Evolutionary conservation across 2,797 vertebrate genomes (phyloP), one percentile per base, ranked within the genome.

Genomic region (Hoplostethus atlanticus): DNA sequence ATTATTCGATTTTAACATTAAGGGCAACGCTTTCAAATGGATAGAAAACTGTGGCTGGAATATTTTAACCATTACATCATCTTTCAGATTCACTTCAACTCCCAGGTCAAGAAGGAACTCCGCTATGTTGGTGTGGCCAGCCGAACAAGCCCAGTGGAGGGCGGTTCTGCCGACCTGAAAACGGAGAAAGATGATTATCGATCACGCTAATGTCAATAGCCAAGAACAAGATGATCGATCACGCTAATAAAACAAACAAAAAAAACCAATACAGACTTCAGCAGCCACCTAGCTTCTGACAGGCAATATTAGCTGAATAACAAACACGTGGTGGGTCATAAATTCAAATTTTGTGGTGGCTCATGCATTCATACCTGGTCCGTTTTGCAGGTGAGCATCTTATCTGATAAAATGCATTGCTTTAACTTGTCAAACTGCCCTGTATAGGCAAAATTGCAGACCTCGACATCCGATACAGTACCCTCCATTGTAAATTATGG

Each of bases 71-170:
- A 95, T 95, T 84, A 98, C 98, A 79, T 99, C 98, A 86, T 99
- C 98, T 82, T 96, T 94, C 50, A 96, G 91, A 72, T 96, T 92
- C 52, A 99, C 96, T 9, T 98, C 97, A 58, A 96, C 97, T 55
- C 95, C 96, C 62, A 98, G 83, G 15, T 94, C 89, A 1, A 99
- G 86, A 51, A 99, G 94, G 61, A 97, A 96, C 25, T 96, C 91
- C 8, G 95, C 97, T 50, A 99, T 94, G 16, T 96, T 81, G 9
- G 91, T 90, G 90, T 96, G 97, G 44, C 98, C 98, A 0, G 98
- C 98, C 25, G 98, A 99, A 79, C 97, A 99, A 5, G 98, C 97
- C 98, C 98, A 99, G 67, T 99, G 98, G 34, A 99, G 92, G 0
- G 96, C 96, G 4, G 96, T 97, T 59, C 97, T 94, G 3, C 88